Base-by-base conservation (phyloP, 37 sponge, comb jelly and placozoan genomes). In the Hexactinellida sp. region DNA sequence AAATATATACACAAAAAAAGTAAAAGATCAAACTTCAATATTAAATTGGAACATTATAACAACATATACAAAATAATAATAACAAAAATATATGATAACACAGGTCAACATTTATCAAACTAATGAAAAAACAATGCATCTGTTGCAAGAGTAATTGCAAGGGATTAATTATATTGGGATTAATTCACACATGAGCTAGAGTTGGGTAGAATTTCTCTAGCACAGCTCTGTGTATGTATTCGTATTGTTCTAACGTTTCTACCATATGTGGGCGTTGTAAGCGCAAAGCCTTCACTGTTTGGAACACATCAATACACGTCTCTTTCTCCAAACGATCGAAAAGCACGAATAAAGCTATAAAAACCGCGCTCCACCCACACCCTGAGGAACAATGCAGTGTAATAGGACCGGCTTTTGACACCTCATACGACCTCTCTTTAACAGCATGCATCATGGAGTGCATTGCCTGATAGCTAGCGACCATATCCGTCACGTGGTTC, bases 231-330 rank as follows among this genome's bases (percentile, higher is more conserved):
- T 87, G 88, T 3, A 87, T 83, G 88, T 87, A 87, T 21, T 83
- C 83, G 55, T 87, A 87, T 39, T 87, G 88, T 51, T 83, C 84
- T 38, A 83, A 54, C n/a, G 83, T 87, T 82, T 87, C 82, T 9
- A 87, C 88, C 88, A 87, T 87, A 39, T 54, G 55, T 28, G 88
- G 83, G 19, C 88, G 38, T 83, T 87, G 88, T 54, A 83, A 83
- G 16, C 88, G 39, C 84, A 87, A 52, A 1, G 84, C 38, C 51
- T 87, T 87, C 36, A 87, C 88, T 51, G 84, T 83, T 83, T 83
- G 84, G 51, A 87, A 83, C 37, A 87, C 88, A 82, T 87, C 88
- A 9, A 87, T 47, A 83, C 84, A 83, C n/a, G 54, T 52, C 54
- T 87, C 88, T 38, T 82, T 83, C 37, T 37, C 83, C 0, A 87